Evolutionary conservation across 2,797 vertebrate species (phyloP).

Genomic region (Adrianichthys oophorus): DNA sequence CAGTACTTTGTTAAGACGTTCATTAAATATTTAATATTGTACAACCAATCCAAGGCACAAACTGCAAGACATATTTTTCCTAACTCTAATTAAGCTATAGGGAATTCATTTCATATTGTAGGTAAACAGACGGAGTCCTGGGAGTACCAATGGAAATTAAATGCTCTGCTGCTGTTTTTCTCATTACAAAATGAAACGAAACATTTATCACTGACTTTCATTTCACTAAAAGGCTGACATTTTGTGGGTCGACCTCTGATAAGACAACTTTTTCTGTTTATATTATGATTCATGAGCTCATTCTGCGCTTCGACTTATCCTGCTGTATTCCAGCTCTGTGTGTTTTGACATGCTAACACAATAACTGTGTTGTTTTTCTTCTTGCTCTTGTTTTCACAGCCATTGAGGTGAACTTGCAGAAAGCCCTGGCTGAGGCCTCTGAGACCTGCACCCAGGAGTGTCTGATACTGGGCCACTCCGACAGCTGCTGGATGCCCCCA

Average conservation of each 20-base stretch:
- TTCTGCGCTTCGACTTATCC: constrained; percentile 12
- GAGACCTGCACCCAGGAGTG: constrained; percentile 98
- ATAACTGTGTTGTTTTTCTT: constrained; percentile 40
- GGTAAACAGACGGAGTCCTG: constrained; percentile 79
- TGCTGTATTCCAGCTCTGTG: constrained; percentile 13
- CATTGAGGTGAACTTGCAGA: constrained; percentile 93
- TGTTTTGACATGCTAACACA: constrained; percentile 30
- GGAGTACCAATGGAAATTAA: constrained; percentile 81
- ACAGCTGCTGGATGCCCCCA: constrained; percentile 98
- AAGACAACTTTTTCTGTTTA: constrained; percentile 56
- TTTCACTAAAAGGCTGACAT: constrained; percentile 72
- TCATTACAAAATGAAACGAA: constrained; percentile 81
- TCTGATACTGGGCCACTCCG: constrained; percentile 95
- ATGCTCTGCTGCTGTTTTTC: constrained; percentile 76
- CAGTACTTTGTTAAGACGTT: constrained; percentile 74
- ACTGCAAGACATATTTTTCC: constrained; percentile 73
- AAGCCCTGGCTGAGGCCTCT: constrained; percentile 92
- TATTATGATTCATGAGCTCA: constrained; percentile 50
- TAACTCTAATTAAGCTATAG: constrained; percentile 82
- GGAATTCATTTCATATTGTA: constrained; percentile 82
- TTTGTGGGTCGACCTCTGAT: constrained; percentile 71
- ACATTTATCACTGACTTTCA: constrained; percentile 79
- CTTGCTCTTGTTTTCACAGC: constrained; percentile 72
- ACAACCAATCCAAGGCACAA: constrained; percentile 74
- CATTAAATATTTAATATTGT: constrained; percentile 79